phyloP scores from a whole-genome alignment of 2,888 invertebrate species.

The Drosophila quinaria region DNA sequence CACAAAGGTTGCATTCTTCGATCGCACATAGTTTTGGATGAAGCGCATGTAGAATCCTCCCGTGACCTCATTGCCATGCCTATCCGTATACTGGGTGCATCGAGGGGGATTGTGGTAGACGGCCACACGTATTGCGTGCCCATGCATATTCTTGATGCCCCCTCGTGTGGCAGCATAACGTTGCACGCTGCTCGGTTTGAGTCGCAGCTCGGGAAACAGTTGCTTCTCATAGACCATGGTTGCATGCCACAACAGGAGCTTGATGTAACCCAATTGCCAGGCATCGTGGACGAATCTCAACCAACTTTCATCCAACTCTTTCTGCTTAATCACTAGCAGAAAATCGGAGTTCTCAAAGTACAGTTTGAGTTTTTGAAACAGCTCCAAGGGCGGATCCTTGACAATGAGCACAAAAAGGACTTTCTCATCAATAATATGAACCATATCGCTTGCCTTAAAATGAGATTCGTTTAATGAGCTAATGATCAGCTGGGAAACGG shows the following conservation, averaged over 20 bases:
- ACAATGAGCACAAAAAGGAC: constrained; percentile 44
- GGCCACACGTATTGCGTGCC: constrained; percentile 56
- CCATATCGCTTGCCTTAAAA: constrained; percentile 30
- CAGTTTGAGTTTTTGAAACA: constrained; percentile 20
- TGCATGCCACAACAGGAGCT: constrained; percentile 44
- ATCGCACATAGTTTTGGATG: constrained; percentile 37
- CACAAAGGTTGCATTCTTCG: constrained; percentile 60
- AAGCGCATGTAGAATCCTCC: constrained; percentile 67
- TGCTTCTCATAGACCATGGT: constrained; percentile 35
- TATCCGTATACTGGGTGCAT: constrained; percentile 46
- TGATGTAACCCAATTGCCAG: constrained; percentile 47
- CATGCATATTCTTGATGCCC: constrained; percentile 31
- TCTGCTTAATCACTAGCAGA: constrained; percentile 36
- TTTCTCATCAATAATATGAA: constrained; percentile 10
- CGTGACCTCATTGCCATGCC: constrained; percentile 25
- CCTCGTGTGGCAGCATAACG: constrained; percentile 23
- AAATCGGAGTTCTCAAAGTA: constrained; percentile 53
- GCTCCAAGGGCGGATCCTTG: constrained; percentile 25
- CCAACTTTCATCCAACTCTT: constrained; percentile 31
- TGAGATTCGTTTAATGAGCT: constrained; percentile 1
- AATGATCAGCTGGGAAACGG: constrained; percentile 34
- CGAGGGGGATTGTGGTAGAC: constrained; percentile 60
- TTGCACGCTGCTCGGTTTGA: constrained; percentile 24
- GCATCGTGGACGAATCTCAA: constrained; percentile 27
- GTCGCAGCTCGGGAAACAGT: constrained; percentile 43